Conservation (phyloP, 2,797 vertebrate genomes). For the Perodicticus potto region DNA sequence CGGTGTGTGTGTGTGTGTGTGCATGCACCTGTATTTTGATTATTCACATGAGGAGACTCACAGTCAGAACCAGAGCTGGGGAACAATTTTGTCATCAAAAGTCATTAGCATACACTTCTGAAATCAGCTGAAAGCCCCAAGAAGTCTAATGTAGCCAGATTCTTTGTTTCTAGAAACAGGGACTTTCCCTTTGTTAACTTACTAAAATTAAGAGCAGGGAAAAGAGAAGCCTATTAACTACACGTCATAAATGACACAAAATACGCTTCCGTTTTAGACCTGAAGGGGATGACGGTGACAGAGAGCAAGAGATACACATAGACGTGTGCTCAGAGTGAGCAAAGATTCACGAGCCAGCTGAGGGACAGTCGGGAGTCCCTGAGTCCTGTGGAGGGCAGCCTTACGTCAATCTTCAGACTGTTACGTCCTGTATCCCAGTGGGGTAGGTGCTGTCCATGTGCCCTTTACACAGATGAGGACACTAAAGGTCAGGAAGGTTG, state of each 20-base stretch:
- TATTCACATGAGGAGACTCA: not conserved
- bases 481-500: not conserved
- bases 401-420: not conserved
- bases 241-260: slow-evolving; percentile 43
- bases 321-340: not conserved
- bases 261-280: slow-evolving; percentile 21
- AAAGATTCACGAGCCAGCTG: not conserved
- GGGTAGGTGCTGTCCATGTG: fast-evolving
- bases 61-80: not conserved
- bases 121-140: not conserved
- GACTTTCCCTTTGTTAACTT: slow-evolving; percentile 27
- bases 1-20: not conserved
- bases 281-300: slow-evolving; percentile 24
- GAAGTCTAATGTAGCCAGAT: not conserved
- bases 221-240: slow-evolving; percentile 39
- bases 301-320: not conserved
- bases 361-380: too few species aligned
- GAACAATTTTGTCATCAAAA: not conserved
- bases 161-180: slow-evolving; percentile 18
- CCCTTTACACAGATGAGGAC: not conserved
- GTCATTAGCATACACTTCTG: not conserved
- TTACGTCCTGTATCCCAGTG: fast-evolving
- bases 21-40: too few species aligned
- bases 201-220: slow-evolving; percentile 60
- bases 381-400: not conserved